Conservation (phyloP, 2,797 vertebrate species). For the Moxostoma hubbsi region DNA sequence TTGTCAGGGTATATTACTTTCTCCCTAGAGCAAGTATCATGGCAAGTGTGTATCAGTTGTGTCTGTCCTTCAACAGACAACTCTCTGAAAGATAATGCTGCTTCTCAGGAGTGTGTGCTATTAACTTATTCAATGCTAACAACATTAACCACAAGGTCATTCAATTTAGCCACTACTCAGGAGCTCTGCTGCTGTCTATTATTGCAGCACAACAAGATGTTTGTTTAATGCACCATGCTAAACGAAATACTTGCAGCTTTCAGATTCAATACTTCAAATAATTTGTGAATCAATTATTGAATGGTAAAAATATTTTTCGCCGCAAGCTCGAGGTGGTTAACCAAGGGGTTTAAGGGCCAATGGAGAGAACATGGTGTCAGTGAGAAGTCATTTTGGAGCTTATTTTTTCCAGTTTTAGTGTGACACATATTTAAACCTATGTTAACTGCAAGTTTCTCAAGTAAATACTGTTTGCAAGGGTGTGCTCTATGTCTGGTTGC, state of each 20-base stretch:
- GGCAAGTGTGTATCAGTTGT: background rate
- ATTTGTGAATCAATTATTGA: conserved; percentile 49
- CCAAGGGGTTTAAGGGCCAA: conserved; percentile 4
- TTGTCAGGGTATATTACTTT: conserved; percentile 51
- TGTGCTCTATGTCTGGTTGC: too few species aligned
- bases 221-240: conserved; percentile 50
- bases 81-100: conserved; percentile 25
- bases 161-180: conserved; percentile 43
- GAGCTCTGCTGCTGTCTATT: conserved; percentile 39
- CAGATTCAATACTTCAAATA: conserved; percentile 47
- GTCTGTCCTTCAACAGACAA: conserved; percentile 26
- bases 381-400: background rate
- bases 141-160: conserved; percentile 59
- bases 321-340: background rate
- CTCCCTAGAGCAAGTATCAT: conserved; percentile 27
- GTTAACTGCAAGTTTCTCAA: too few species aligned
- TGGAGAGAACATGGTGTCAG: background rate
- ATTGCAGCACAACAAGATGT: conserved; percentile 35
- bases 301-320: conserved; percentile 40
- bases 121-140: conserved; percentile 57
- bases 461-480: too few species aligned
- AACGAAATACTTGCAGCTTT: conserved; percentile 37
- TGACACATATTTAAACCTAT: background rate
- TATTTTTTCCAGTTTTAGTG: background rate
- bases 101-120: conserved; percentile 25